phyloP scores from a whole-genome alignment of 2,113 vertebrate genomes.

The Erythrocebus patas region DNA sequence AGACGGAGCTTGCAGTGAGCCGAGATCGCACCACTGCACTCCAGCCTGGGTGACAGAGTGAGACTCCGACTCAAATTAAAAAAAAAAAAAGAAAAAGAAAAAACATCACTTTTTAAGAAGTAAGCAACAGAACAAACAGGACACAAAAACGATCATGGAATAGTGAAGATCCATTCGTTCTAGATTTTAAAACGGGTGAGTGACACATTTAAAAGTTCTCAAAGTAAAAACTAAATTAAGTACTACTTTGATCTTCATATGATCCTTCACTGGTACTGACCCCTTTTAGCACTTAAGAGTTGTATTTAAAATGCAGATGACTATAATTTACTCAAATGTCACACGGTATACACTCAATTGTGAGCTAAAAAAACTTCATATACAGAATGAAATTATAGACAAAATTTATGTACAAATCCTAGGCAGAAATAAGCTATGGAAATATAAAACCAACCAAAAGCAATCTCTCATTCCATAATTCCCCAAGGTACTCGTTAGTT shows the following conservation, averaged over 20 bases:
- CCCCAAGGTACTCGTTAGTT: background rate
- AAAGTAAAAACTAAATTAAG: background rate
- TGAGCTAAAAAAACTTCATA: background rate
- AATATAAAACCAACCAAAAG: background rate
- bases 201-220: background rate
- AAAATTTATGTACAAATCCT: background rate
- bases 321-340: background rate
- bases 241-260: background rate
- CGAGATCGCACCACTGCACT: too few relatives aligned
- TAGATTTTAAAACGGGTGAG: slow-evolving; percentile 2
- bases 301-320: background rate
- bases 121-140: background rate
- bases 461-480: background rate
- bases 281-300: background rate
- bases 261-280: background rate
- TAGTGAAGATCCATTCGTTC: background rate
- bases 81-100: too few relatives aligned
- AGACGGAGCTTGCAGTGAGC: too few relatives aligned
- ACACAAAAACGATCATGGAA: background rate
- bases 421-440: background rate
- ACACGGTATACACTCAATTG: background rate
- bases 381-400: background rate
- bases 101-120: background rate
- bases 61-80: too few relatives aligned
- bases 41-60: too few relatives aligned